A percentile compares a stretch with the other conserved stretches of the same genome.
These are phyloP conservation scores for Octodon degus DNA, from an alignment of 2,113 vertebrate genomes.

Conservation along the genomic window DNA sequence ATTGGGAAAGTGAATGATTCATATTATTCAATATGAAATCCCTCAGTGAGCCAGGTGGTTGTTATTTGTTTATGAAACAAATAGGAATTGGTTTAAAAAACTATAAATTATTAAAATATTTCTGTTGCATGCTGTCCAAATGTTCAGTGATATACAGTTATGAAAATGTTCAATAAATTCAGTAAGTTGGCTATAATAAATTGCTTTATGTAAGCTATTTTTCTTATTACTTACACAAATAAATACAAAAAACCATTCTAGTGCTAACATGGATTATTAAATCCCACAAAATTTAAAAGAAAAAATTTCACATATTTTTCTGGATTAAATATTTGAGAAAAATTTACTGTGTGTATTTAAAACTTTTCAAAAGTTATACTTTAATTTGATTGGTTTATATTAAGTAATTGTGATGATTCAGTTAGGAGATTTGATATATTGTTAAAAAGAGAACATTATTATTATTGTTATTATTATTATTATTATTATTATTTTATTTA, in stretches of 20 bases:
- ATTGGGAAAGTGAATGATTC: constrained; percentile 36
- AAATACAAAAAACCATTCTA: background rate
- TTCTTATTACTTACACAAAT: background rate
- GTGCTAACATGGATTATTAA: background rate
- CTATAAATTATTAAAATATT: background rate
- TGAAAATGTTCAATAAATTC: background rate
- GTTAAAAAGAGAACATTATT: background rate
- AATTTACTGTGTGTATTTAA: background rate
- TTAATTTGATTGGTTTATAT: background rate
- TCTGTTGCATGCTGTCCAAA: background rate
- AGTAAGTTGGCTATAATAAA: background rate
- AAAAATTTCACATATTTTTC: background rate
- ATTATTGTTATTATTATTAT: too few relatives aligned
- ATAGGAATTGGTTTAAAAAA: background rate
- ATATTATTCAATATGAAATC: constrained; percentile 24
- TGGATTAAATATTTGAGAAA: background rate
- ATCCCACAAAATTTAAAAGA: background rate
- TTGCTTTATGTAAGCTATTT: background rate
- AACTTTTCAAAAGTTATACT: background rate
- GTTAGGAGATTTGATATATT: background rate
- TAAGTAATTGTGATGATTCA: background rate
- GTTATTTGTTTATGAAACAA: background rate
- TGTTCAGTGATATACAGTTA: background rate
- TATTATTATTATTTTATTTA: too few relatives aligned
- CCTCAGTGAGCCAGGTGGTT: constrained; percentile 33